Base-by-base conservation (phyloP, 2,797 vertebrate genomes). In the Miichthys miiuy region DNA sequence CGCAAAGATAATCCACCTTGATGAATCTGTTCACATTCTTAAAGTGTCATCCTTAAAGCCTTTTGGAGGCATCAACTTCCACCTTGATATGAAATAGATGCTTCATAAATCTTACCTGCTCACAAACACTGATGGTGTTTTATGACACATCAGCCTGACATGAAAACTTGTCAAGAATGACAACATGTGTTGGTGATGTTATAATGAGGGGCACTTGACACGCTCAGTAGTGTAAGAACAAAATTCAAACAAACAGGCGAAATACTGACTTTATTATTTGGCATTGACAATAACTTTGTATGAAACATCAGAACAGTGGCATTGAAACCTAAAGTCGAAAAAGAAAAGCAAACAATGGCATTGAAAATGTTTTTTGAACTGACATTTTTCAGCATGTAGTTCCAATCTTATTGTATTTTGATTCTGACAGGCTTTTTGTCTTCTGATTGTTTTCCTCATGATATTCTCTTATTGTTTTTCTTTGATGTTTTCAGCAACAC, bases 1-100 rank as follows among this genome's bases (percentile, higher is more conserved):
- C 34, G 23, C 79, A 79, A 66, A 88, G 89, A 92, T 89, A 89
- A 91, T 89, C 89, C 82, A 90, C 85, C 87, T 86, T 93, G 90
- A 92, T 91, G 79, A 91, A 92, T 90, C 83, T 87, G 83, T 84
- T 91, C 87, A 81, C 84, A 87, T 88, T 87, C 84, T 81, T 75
- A 81, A 80, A 87, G 88, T 84, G 77, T 83, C 84, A 84, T 83
- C 68, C 81, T 86, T 68, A 77, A 85, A 88, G 79, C 78, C 61
- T 57, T 87, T 80, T 41, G 60, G 61, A 86, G 64, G 48, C 67
- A 48, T 52, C 27, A 20, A 71, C 80, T 72, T 88, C 68, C 77
- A 85, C 79, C 84, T 89, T 83, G 78, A 89, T 89, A 75, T 85
- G 77, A 83, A 86, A 83, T 74, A 84, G 82, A 87, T 75, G 70